Conservation (phyloP, 2,888 invertebrate species). For the Myopa tessellatipennis region DNA sequence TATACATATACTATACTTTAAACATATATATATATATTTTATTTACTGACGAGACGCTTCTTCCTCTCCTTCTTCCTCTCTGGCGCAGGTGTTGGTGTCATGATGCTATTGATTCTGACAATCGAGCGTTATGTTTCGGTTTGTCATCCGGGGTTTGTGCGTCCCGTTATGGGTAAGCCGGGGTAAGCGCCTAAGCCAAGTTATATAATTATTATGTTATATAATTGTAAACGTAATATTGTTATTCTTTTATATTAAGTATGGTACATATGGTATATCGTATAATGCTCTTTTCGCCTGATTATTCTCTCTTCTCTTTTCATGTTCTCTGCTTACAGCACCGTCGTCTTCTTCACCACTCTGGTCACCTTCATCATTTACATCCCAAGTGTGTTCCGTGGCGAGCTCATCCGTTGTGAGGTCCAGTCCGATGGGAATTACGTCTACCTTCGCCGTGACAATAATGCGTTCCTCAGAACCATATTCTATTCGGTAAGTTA, state of each 20-base stretch:
- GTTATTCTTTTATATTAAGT: too few relatives aligned
- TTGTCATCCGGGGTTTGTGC: conserved; percentile 77
- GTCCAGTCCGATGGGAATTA: conserved; percentile 69
- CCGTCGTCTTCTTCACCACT: conserved; percentile 75
- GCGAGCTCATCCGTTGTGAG: conserved; percentile 72
- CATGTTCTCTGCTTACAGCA: conserved; percentile 53
- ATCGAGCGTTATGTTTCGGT: conserved; percentile 81
- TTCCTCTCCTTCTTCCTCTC: too few relatives aligned
- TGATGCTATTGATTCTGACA: conserved; percentile 80
- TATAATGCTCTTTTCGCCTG: neutral
- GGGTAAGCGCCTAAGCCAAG: conserved; percentile 61
- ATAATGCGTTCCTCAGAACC: conserved; percentile 69
- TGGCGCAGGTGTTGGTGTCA: conserved; percentile 75
- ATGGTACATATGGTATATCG: neutral
- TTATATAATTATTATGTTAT: too few relatives aligned
- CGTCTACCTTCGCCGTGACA: conserved; percentile 73
- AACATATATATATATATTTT: too few relatives aligned
- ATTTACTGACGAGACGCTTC: too few relatives aligned
- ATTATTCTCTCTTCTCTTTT: neutral
- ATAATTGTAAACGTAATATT: too few relatives aligned
- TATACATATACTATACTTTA: neutral
- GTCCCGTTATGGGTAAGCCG: conserved; percentile 76
- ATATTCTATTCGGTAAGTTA: conserved; percentile 70
- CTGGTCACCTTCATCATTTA: conserved; percentile 76
- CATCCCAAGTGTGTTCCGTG: conserved; percentile 76